Evolutionary conservation across 1,140 invertebrate species (phyloP).

Genomic region (Leptoteleia sp.): DNA sequence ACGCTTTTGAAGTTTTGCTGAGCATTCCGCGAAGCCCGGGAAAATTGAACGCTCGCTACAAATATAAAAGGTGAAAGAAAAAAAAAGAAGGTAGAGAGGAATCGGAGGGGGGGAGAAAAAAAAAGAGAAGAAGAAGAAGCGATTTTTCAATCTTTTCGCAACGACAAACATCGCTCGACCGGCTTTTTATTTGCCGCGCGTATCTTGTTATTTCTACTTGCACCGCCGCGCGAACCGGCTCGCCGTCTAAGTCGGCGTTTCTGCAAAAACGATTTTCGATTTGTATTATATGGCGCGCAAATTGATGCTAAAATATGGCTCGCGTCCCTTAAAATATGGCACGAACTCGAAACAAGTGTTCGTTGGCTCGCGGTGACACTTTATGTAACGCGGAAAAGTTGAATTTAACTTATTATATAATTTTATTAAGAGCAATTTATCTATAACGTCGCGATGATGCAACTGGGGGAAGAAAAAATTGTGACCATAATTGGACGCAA

Average conservation of each 20-base stretch:
- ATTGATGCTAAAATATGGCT: constrained; percentile 33
- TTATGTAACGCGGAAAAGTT: not conserved
- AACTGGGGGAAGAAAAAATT: constrained; percentile 14
- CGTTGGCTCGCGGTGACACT: not conserved
- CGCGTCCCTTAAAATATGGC: constrained; percentile 16
- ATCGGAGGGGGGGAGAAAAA: no score
- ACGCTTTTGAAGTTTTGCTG: constrained; percentile 57
- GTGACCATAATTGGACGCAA: constrained; percentile 22
- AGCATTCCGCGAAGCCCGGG: constrained; percentile 21
- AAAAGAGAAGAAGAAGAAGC: constrained; percentile 18
- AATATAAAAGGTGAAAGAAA: constrained; percentile 40
- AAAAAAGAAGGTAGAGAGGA: no score
- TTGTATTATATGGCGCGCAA: constrained; percentile 21
- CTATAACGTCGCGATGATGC: constrained; percentile 5
- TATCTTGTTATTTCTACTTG: constrained; percentile 52
- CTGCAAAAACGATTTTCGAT: constrained; percentile 27
- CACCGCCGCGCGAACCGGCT: constrained; percentile 22
- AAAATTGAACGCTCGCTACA: constrained; percentile 37
- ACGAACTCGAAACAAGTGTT: no score
- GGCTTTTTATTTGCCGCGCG: constrained; percentile 36
- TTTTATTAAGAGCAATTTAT: constrained; percentile 14
- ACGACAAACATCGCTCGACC: constrained; percentile 16
- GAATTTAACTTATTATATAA: constrained; percentile 14
- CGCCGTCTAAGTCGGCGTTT: constrained; percentile 8
- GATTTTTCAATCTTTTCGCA: constrained; percentile 33